Evolutionary conservation across 1,140 invertebrate genomes (phyloP), one percentile per base, ranked within the genome.

Genomic region (Drosophila kurseongensis): DNA sequence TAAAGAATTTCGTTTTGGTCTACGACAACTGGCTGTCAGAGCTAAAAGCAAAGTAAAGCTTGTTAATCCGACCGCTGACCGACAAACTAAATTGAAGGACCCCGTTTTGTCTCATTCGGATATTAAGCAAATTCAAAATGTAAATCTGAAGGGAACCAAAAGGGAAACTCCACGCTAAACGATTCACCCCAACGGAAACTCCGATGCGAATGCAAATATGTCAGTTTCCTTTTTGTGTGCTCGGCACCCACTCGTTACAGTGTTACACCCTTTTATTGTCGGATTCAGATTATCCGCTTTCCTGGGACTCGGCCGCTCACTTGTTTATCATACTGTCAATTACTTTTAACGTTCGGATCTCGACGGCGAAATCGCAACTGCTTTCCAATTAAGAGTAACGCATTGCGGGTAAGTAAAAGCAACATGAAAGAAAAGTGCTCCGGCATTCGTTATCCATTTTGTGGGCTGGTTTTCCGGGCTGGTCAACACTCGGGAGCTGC

Each of bases 361-460:
- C 63, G 61, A 77, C 62, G 40, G 38, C 47, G 35, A 38, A 13
- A 82, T 75, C 50, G 78, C 62, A 52, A 80, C 57, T 65, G 61
- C 76, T 82, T 85, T 85, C 80, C 85, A 85, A 85, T 85, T 85
- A 85, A 85, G 69, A 65, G 68, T 59, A 86, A 86, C 81, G 63
- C 81, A 72, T 52, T 81, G 78, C 82, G 52, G 78, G 48, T 54
- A 51, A 52, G 60, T 32, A 50, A 74, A 42, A 13, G 10, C n/a
- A 32, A 16, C 40, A 5, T 32, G 10, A 23, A 32, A 12, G 41
- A 10, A 35, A 51, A 9, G 38, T 23, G 47, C 13, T 5, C 14
- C 10, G 35, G 35, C 8, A 4, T 16, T 45, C 13, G 12, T 6
- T 4, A 36, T 18, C 9, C n/a, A 12, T 14, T 32, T 23, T 18